These are phyloP conservation scores for Lordiphosa clarofinis DNA, from an alignment of 1,140 invertebrate genomes.

Conservation along the genomic window DNA sequence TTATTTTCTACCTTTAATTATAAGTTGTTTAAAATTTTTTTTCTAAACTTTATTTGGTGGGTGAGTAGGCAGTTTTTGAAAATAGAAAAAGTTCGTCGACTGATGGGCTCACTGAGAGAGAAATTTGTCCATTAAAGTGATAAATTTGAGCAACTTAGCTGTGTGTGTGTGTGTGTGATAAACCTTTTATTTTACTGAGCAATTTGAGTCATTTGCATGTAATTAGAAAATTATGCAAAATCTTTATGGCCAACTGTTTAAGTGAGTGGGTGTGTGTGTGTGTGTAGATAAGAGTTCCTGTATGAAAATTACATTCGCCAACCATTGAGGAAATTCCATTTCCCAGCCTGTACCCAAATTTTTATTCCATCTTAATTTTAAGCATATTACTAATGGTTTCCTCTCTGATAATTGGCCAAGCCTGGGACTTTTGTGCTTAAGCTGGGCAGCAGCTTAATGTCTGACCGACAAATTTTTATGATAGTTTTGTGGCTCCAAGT, in stretches of 20 bases:
- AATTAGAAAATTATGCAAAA: conserved; percentile 69
- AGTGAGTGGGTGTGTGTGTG: no score
- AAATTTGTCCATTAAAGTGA: conserved; percentile 6
- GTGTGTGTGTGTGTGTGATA: conserved; percentile 44
- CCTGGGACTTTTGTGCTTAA: no score
- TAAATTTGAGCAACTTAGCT: neutral
- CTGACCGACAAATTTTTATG: conserved; percentile 26
- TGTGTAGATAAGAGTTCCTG: conserved; percentile 17
- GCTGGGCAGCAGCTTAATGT: conserved; percentile 17
- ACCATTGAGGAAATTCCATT: conserved; percentile 61
- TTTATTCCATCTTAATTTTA: conserved; percentile 37
- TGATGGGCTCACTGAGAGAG: neutral
- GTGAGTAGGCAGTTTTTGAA: conserved; percentile 38
- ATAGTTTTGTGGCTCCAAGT: conserved; percentile 39
- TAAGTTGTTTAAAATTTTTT: conserved; percentile 46
- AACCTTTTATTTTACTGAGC: conserved; percentile 25
- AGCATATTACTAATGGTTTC: conserved; percentile 22
- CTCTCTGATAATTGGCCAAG: neutral
- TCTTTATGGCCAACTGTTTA: conserved; percentile 3
- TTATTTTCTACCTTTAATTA: conserved; percentile 65
- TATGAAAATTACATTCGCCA: no score
- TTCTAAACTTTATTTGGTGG: conserved; percentile 13
- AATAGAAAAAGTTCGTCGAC: conserved; percentile 60
- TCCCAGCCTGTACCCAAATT: conserved; percentile 40
- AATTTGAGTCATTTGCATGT: conserved; percentile 62